Evolutionary conservation across 2,888 invertebrate species (phyloP), one percentile per base, ranked within the genome.

Genomic region (Diarsia brunnea): DNA sequence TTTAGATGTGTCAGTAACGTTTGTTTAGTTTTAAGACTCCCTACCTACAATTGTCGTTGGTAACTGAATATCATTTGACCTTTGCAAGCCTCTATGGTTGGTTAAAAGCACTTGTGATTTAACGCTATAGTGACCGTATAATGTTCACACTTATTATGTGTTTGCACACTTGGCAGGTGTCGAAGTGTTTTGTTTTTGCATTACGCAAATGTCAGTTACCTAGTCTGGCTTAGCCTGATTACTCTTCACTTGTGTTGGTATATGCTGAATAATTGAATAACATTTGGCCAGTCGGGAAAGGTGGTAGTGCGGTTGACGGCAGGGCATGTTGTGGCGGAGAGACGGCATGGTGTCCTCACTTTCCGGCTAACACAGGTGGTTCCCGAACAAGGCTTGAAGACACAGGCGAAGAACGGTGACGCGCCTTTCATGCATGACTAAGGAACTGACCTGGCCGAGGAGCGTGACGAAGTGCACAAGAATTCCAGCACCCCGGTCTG

Each of bases 91-190:
- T 66, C 47, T 43, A 27, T 55, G 71, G 43, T 51, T 78, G 11
- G 47, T 49, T 71, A 49, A 43, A 79, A 67, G 38, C 60, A 63
- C 53, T 66, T 55, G 38, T n/a, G 14, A 31, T 19, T 75, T 69
- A 53, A 51, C 45, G 70, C 79, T 61, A 43, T 43, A 72, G 31
- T 61, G 65, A 66, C 38, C 65, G 45, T 66, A 49, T 79, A 79
- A 66, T 79, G 51, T 79, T 61, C 65, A 49, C 55, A 79, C 71
- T 58, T 77, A 24, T 4, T 31, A 47, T 55, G 45, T 79, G 51
- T 80, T 49, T 78, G 66, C 31, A 21, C 73, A 63, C 66, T 64
- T 64, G 47, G 38, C 47, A 31, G 51, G n/a, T 47, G 47, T n/a
- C 24, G 4, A 55, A 67, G 78, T 66, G 72, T 58, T 43, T 71